These are phyloP conservation scores for Drosophila malerkotliana DNA, from an alignment of 1,140 invertebrate species.

Conservation along the genomic window DNA sequence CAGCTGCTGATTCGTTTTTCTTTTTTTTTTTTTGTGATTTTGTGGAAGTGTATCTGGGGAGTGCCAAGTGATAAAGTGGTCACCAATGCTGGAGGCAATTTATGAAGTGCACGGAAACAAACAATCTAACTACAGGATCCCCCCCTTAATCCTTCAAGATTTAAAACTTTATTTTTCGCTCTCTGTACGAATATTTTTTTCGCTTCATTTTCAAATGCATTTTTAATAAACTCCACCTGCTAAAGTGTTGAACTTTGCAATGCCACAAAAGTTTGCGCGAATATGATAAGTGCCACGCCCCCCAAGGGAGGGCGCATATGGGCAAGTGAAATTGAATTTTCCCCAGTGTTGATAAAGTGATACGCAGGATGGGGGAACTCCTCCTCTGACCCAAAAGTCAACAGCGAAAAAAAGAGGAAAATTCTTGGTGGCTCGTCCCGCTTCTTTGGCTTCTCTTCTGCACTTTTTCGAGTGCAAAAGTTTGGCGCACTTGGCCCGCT, in stretches of 20 bases:
- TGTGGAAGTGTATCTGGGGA: conserved; percentile 29
- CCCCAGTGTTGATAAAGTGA: conserved; percentile 69
- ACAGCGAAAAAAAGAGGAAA: conserved; percentile 42
- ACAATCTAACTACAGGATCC: background rate
- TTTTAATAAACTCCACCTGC: conserved; percentile 55
- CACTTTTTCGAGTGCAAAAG: conserved; percentile 47
- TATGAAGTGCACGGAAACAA: conserved; percentile 41
- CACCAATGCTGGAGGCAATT: conserved; percentile 48
- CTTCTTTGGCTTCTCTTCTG: conserved; percentile 35
- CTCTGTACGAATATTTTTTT: background rate
- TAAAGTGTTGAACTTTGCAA: conserved; percentile 46
- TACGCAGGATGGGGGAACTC: conserved; percentile 34
- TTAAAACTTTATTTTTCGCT: background rate
- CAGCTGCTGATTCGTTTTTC: conserved; percentile 12
- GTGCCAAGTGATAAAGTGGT: conserved; percentile 53
- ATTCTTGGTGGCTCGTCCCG: conserved; percentile 31
- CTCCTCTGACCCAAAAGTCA: conserved; percentile 53
- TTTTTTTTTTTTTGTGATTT: conserved; percentile 6
- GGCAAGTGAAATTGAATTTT: conserved; percentile 80
- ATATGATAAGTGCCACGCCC: conserved; percentile 73
- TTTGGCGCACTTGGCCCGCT: conserved; percentile 54
- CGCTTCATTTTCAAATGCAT: conserved; percentile 49
- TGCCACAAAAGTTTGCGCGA: conserved; percentile 48
- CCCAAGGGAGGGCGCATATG: conserved; percentile 29
- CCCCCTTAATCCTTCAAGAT: background rate